phyloP scores from a whole-genome alignment of 2,113 vertebrate genomes.

The Actenoides hombroni region DNA sequence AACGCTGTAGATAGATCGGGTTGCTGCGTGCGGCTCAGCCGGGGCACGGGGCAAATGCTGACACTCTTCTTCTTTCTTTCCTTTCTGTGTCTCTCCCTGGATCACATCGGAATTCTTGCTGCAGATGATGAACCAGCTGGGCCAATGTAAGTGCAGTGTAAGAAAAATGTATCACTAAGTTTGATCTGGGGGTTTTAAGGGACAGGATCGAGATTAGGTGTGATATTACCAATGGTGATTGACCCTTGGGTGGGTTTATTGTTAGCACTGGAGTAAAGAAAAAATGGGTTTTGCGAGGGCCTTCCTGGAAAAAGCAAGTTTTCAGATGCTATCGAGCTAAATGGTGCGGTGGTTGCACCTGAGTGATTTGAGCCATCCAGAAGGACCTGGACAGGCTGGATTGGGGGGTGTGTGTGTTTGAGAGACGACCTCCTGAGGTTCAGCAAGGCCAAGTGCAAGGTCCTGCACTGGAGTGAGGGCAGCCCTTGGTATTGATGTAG shows the following conservation, averaged over 20 bases:
- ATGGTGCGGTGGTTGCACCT: too few relatives aligned
- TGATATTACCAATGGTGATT: neutral
- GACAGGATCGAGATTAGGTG: neutral
- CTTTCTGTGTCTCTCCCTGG: slow-evolving; percentile 49
- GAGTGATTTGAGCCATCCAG: too few relatives aligned
- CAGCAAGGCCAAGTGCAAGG: too few relatives aligned
- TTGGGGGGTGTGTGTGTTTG: too few relatives aligned
- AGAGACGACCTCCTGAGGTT: too few relatives aligned
- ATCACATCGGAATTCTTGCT: neutral
- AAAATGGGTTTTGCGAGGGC: neutral
- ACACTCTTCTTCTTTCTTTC: slow-evolving; percentile 51
- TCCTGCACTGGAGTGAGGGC: too few relatives aligned
- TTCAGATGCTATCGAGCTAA: neutral
- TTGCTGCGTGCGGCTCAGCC: neutral
- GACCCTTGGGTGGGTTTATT: neutral
- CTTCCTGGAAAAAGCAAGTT: neutral
- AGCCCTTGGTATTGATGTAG: too few relatives aligned
- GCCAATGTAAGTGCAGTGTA: slow-evolving; percentile 86
- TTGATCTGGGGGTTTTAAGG: neutral
- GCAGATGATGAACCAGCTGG: slow-evolving; percentile 96
- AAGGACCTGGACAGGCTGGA: neutral
- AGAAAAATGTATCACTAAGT: neutral
- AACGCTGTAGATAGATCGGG: slow-evolving; percentile 64
- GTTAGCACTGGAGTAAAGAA: neutral
- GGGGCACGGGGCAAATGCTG: neutral